Evolutionary conservation across 2,113 vertebrate species (phyloP), one percentile per base, ranked within the genome.

Genomic region (Dromas ardeola): DNA sequence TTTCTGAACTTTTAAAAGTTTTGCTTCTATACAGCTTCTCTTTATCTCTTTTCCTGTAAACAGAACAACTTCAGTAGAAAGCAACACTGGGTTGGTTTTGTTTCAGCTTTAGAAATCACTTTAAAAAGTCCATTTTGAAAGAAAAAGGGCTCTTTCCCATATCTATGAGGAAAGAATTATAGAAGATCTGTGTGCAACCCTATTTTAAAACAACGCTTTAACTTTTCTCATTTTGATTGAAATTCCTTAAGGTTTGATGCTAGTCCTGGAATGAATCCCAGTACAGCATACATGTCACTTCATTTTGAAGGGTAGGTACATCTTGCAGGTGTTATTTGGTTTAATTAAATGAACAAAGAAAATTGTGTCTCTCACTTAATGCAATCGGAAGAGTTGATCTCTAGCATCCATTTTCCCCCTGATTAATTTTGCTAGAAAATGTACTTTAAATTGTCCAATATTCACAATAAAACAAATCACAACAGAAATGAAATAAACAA

Each of bases 311-410:
- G 25, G 10, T 55, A 86, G 52, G 19, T 81, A 85, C 59, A 19
- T 76, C 84, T 93, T 95, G 43, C 38, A 89, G 69, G 80, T 94
- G 42, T 71, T 88, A 58, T 62, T 86, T 84, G 15, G 5, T 80
- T 67, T 89, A 89, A 91, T 91, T 92, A 88, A 90, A 89, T 71
- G 56, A 86, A 23, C 70, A 70, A 91, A 81, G 63, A 93, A 95
- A 74, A 89, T 53, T 38, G 66, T 86, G 27, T 66, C 16, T 80
- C 42, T 81, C 26, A 55, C 86, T 88, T 78, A 93, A 59, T 25
- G 18, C 25, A 78, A 77, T 43, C 62, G 45, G 11, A 56, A 58
- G 63, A 81, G 47, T 62, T 95, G 71, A 86, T 66, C 82, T 93
- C 83, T 84, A 59, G 23, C 80, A 86, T 81, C 45, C 26, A 47